Percentiles rank a stretch among this genome's conserved stretches.
Conservation (phyloP, 1,140 invertebrate genomes). For the Hetaerina americana region DNA sequence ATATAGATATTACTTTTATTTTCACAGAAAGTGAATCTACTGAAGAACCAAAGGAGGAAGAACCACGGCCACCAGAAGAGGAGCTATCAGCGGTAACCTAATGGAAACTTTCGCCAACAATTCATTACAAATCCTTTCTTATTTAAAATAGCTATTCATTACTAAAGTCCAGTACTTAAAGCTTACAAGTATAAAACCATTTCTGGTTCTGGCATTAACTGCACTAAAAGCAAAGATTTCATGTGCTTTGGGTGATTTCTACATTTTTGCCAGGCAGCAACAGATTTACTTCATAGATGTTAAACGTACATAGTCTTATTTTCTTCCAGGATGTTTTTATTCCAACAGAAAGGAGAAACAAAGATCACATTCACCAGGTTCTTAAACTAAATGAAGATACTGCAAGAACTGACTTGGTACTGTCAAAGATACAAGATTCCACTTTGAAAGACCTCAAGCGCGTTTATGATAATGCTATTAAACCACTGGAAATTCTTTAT, state of each 20-base stretch:
- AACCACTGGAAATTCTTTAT: slow-evolving; percentile 77
- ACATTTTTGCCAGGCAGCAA: too few species aligned
- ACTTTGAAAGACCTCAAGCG: slow-evolving; percentile 75
- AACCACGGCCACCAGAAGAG: slow-evolving; percentile 3
- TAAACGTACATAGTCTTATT: too few species aligned
- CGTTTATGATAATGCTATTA: slow-evolving; percentile 76
- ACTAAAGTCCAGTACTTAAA: too few species aligned
- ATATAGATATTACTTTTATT: neutral
- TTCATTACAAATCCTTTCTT: too few species aligned
- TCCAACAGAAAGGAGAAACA: slow-evolving; percentile 58
- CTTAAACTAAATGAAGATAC: slow-evolving; percentile 65
- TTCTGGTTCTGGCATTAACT: too few species aligned
- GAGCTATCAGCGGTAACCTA: neutral
- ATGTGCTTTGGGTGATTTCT: too few species aligned
- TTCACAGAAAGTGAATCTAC: slow-evolving; percentile 11
- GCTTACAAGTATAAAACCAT: too few species aligned
- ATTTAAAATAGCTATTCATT: too few species aligned
- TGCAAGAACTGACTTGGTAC: slow-evolving; percentile 50
- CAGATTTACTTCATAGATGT: too few species aligned
- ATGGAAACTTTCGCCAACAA: too few species aligned
- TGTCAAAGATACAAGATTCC: slow-evolving; percentile 58
- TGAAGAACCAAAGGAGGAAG: slow-evolving; percentile 19
- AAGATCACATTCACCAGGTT: slow-evolving; percentile 67
- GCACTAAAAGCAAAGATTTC: too few species aligned
- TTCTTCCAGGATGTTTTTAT: slow-evolving; percentile 51